These are phyloP conservation scores for Takifugu flavidus DNA, from an alignment of 2,113 vertebrate species.

Conservation along the genomic window DNA sequence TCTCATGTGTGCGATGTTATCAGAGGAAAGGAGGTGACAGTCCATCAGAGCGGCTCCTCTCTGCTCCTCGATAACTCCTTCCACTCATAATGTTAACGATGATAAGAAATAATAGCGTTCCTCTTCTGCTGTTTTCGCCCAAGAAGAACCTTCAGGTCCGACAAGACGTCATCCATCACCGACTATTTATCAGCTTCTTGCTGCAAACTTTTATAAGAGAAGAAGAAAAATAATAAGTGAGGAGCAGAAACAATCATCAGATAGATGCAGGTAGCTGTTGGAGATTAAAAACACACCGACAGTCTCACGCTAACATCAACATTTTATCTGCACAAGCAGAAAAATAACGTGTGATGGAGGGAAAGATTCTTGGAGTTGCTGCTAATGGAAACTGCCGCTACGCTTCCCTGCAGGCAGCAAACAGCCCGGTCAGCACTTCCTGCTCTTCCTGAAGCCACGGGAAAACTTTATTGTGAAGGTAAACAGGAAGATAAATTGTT, in stretches of 20 bases:
- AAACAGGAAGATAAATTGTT: too few relatives aligned
- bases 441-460: too few relatives aligned
- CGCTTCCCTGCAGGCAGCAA: not conserved
- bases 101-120: slow-evolving; percentile 66
- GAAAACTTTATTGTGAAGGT: too few relatives aligned
- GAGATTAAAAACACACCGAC: slow-evolving; percentile 36
- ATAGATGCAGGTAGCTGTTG: slow-evolving; percentile 36
- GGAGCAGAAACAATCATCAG: slow-evolving; percentile 42
- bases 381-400: not conserved
- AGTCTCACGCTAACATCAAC: slow-evolving; percentile 14
- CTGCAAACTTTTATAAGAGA: slow-evolving; percentile 38
- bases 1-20: slow-evolving; percentile 58
- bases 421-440: not conserved
- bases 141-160: slow-evolving; percentile 17
- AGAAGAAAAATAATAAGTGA: slow-evolving; percentile 58
- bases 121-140: slow-evolving; percentile 7
- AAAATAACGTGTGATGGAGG: slow-evolving; percentile 15
- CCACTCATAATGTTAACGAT: slow-evolving; percentile 62
- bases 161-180: slow-evolving; percentile 61
- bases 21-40: slow-evolving; percentile 57
- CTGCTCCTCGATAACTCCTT: slow-evolving; percentile 65
- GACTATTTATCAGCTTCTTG: slow-evolving; percentile 52
- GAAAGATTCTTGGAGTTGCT: slow-evolving; percentile 2
- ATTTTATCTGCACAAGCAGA: slow-evolving; percentile 24
- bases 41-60: slow-evolving; percentile 62